Conservation (phyloP, 2,113 vertebrate species). For the Halcyon malimbica region DNA sequence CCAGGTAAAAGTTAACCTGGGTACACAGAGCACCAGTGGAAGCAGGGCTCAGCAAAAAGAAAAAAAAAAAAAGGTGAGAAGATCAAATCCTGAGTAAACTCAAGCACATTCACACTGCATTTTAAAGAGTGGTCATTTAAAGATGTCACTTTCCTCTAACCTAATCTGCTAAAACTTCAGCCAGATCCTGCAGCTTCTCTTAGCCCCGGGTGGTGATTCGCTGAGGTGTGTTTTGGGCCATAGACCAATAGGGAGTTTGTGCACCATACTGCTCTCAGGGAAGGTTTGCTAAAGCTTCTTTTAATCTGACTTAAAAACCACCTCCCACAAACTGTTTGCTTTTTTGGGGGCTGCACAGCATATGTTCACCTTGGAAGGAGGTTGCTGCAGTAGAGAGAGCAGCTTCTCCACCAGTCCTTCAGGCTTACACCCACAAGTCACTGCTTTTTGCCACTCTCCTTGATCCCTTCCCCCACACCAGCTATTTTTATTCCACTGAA, state of each 20-base stretch:
- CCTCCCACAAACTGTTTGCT: slow-evolving; percentile 21
- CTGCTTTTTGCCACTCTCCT: neutral
- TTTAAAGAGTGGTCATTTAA: neutral
- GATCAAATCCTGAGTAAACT: neutral
- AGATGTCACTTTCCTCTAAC: neutral
- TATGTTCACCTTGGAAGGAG: slow-evolving; percentile 57
- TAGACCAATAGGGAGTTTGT: neutral
- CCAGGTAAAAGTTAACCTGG: neutral
- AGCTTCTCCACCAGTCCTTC: slow-evolving; percentile 4
- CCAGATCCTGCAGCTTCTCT: neutral
- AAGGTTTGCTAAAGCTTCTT: neutral
- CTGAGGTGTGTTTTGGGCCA: neutral
- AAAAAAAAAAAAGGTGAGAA: neutral
- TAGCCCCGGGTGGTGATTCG: neutral
- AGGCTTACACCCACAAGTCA: slow-evolving; percentile 30
- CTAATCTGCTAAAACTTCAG: neutral
- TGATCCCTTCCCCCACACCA: neutral
- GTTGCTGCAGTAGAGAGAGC: slow-evolving; percentile 26
- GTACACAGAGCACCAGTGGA: neutral
- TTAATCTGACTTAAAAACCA: neutral
- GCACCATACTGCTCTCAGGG: neutral
- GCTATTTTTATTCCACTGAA: slow-evolving; percentile 40
- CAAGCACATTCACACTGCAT: neutral
- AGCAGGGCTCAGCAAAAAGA: neutral
- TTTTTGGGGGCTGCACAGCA: neutral